These are phyloP conservation scores for Synanthedon vespiformis DNA, from an alignment of 2,888 invertebrate genomes.

Conservation along the genomic window DNA sequence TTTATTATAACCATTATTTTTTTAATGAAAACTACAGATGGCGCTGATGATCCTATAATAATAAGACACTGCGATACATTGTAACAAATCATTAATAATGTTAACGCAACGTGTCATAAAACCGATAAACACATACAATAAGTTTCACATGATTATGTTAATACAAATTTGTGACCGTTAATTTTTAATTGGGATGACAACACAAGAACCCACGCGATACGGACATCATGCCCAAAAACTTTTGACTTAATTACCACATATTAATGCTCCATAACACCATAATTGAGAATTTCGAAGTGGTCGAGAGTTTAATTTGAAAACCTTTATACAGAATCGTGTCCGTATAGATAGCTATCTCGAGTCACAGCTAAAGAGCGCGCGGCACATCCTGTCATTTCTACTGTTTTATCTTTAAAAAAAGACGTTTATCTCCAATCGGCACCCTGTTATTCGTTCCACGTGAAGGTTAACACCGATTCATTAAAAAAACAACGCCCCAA, in stretches of 20 bases:
- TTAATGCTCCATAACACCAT: neutral
- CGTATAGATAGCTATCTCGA: constrained; percentile 38
- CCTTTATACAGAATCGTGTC: constrained; percentile 25
- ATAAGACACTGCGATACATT: too few relatives aligned
- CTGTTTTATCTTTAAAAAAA: constrained; percentile 35
- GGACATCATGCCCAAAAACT: neutral
- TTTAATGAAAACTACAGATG: too few relatives aligned
- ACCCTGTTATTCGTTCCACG: constrained; percentile 65
- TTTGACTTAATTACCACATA: neutral
- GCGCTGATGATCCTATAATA: too few relatives aligned
- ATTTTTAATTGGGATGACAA: neutral
- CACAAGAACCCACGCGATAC: neutral
- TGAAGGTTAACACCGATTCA: constrained; percentile 69
- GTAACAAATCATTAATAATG: too few relatives aligned
- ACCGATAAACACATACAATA: neutral
- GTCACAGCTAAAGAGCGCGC: constrained; percentile 35
- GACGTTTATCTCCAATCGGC: constrained; percentile 65
- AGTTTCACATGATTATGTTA: neutral
- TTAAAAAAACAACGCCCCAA: constrained; percentile 57
- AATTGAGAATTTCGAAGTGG: neutral
- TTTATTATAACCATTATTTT: too few relatives aligned
- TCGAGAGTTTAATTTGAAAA: neutral
- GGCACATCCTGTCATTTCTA: constrained; percentile 56
- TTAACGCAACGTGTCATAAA: neutral
- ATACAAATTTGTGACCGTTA: neutral